A percentile compares a stretch with the other conserved stretches of the same genome.
phyloP scores from a whole-genome alignment of 2,888 invertebrate species.

The Agrochola lota region DNA sequence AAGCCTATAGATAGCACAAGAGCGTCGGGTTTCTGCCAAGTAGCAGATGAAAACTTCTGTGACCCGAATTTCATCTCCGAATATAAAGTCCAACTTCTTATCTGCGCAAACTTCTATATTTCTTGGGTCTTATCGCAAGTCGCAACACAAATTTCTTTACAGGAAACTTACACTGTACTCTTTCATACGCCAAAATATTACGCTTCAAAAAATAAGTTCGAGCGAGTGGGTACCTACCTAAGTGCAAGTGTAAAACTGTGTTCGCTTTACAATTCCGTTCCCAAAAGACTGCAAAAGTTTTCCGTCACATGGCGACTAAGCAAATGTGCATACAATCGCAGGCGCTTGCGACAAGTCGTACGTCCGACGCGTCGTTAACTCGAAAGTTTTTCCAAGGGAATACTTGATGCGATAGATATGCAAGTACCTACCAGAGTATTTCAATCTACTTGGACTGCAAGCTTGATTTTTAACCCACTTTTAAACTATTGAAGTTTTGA shows the following conservation, averaged over 20 bases:
- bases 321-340: conserved; percentile 61
- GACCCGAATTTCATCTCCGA: conserved; percentile 37
- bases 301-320: conserved; percentile 48
- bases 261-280: conserved; percentile 48
- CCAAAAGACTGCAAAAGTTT: conserved; percentile 57
- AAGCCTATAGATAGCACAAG: conserved; percentile 36
- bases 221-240: neutral
- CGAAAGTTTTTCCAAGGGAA: conserved; percentile 59
- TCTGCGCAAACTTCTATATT: conserved; percentile 45
- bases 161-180: conserved; percentile 29
- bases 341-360: conserved; percentile 49
- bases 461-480: conserved; percentile 58
- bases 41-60: conserved; percentile 44
- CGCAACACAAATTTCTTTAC: conserved; percentile 33
- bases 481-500: conserved; percentile 63
- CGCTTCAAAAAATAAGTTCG: conserved; percentile 20
- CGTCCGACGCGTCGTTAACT: conserved; percentile 43
- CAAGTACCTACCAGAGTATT: conserved; percentile 46
- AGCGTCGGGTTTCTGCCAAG: conserved; percentile 29
- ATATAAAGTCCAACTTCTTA: conserved; percentile 48
- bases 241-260: conserved; percentile 45
- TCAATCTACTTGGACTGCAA: conserved; percentile 45
- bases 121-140: conserved; percentile 25
- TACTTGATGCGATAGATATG: conserved; percentile 57
- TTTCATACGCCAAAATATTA: conserved; percentile 20